Conservation (phyloP, 2,888 invertebrate genomes). For the Xanthorhoe spadicearia region DNA sequence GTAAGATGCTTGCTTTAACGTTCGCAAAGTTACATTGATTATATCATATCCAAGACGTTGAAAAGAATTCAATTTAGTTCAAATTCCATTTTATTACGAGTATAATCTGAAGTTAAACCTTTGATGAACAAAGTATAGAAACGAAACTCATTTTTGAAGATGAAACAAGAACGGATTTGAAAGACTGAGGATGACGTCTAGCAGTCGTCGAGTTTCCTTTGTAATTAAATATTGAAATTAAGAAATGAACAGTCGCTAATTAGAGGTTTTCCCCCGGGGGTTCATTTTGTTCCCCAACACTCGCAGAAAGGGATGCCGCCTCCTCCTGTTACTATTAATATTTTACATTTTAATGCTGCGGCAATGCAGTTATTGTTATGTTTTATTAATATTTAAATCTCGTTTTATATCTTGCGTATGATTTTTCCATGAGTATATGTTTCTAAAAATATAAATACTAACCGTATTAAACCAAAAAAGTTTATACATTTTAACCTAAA, state of each 20-base stretch:
- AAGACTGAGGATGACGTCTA: conserved; percentile 82
- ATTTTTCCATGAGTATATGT: too few species aligned
- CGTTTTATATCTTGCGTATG: neutral
- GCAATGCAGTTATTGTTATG: conserved; percentile 45
- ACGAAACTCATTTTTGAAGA: conserved; percentile 77
- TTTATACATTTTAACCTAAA: too few species aligned
- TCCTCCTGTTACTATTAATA: conserved; percentile 77
- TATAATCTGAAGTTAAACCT: conserved; percentile 52
- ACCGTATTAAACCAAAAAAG: too few species aligned
- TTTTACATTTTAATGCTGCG: conserved; percentile 73
- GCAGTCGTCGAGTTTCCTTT: conserved; percentile 84
- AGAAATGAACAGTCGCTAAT: conserved; percentile 86
- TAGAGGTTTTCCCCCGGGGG: conserved; percentile 84
- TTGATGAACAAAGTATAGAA: conserved; percentile 76
- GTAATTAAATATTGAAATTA: conserved; percentile 86
- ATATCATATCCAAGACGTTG: conserved; percentile 39
- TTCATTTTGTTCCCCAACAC: conserved; percentile 79
- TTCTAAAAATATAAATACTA: too few species aligned
- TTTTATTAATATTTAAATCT: conserved; percentile 26
- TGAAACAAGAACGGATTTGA: conserved; percentile 77
- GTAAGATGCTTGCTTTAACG: conserved; percentile 66
- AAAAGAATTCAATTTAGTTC: conserved; percentile 34
- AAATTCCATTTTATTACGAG: conserved; percentile 34
- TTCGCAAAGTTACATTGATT: conserved; percentile 70
- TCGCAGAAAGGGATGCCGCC: conserved; percentile 75